Conservation (phyloP, 2,888 invertebrate genomes). For the Orchesellides sinensis region DNA sequence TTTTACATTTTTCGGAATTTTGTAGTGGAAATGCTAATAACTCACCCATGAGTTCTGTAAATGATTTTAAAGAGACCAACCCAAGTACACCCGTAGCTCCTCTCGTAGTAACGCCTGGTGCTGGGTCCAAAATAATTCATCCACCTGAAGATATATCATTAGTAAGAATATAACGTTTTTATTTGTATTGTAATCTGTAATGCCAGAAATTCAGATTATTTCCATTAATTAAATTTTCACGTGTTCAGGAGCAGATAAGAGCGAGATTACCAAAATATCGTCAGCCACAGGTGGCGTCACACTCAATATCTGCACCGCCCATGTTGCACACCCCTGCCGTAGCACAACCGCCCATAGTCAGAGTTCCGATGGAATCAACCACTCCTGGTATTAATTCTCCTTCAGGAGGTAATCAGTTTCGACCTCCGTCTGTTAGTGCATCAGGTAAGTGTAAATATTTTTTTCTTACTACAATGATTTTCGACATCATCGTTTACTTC, state of each 20-base stretch:
- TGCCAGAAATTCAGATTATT: conserved; percentile 4
- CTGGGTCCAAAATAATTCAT: conserved; percentile 93
- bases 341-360: conserved; percentile 47
- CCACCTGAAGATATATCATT: conserved; percentile 94
- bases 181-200: background rate
- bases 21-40: conserved; percentile 27
- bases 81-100: conserved; percentile 73
- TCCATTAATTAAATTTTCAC: no score
- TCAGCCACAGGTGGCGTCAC: conserved; percentile 77
- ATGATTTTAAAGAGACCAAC: conserved; percentile 13
- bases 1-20: no score
- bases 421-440: conserved; percentile 82
- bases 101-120: conserved; percentile 87
- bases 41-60: background rate
- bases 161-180: conserved; percentile 76
- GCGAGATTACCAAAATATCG: conserved; percentile 85
- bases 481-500: conserved; percentile 50
- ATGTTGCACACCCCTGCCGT: conserved; percentile 71
- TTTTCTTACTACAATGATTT: conserved; percentile 18
- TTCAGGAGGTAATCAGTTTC: conserved; percentile 81
- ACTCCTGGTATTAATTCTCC: conserved; percentile 73
- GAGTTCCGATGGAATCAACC: no score
- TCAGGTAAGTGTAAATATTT: conserved; percentile 80
- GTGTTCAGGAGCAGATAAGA: conserved; percentile 85
- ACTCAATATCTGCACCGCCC: conserved; percentile 75